Base-by-base conservation (phyloP, 2,797 vertebrate genomes). In the Syngnathus rostellatus region DNA sequence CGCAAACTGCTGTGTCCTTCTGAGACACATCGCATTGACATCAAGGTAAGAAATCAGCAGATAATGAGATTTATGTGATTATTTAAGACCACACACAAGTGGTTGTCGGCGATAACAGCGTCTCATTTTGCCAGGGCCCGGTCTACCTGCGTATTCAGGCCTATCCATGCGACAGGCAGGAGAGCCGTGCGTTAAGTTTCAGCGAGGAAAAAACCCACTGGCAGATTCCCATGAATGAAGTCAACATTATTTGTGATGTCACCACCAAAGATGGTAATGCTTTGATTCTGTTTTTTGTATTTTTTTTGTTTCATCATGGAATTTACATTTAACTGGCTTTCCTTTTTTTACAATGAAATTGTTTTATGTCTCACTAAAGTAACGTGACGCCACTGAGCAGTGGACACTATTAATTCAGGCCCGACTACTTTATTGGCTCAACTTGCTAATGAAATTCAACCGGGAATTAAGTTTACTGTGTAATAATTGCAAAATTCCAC, bases 231-330 rank as follows among this genome's bases (percentile, higher is more conserved):
- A 81, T 98, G 84, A 91, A 88, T 61, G 94, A 98, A 86, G 84
- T 94, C 74, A 98, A 98, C 85, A 87, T 99, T 10, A 78, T 98
- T 83, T 97, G 94, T 0, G 94, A 98, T 19, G 85, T 95, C 77
- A 85, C 81, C 25, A 91, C 92, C 77, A 90, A 87, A 74, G 90
- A 92, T 62, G 95, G 97, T 98, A 92, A 31, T 31, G 31, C 31
- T 31, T 31, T 31, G 3, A 31, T 31, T 31, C 3, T 3, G 4
- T 6, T 21, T 10, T 8, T 39, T 59, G 3, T 9, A 19, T 40
- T 2, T 3, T 19, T 19, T 16, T 37, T 16, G n/a, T 37, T 57
- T 10, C 5, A 6, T 37, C 12, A 37, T 17, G 25, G 25, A n/a
- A 2, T 19, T 21, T 51, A 8, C 48, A 6, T 1, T 45, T 12